phyloP scores from a whole-genome alignment of 1,140 invertebrate species.

The Apocrypta bakeri region DNA sequence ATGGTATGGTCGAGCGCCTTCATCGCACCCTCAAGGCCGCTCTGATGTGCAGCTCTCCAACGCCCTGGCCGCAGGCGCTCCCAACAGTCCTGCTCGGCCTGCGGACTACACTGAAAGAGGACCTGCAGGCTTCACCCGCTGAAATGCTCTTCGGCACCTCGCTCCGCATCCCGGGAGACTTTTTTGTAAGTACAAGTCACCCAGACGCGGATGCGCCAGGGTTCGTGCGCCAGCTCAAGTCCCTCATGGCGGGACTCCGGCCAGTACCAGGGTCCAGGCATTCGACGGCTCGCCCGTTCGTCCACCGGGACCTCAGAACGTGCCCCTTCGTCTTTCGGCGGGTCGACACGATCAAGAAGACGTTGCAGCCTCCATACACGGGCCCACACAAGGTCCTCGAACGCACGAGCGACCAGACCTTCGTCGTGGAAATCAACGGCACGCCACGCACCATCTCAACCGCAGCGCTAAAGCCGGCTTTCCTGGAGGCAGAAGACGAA shows the following conservation, averaged over 20 bases:
- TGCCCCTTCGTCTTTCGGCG: constrained; percentile 14
- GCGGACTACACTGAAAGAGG: constrained; percentile 33
- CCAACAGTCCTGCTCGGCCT: too few relatives aligned
- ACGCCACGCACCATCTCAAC: not conserved
- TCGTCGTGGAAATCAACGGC: not conserved
- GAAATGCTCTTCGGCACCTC: constrained; percentile 59
- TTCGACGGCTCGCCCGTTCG: constrained; percentile 34
- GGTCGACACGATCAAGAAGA: not conserved
- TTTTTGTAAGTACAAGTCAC: not conserved
- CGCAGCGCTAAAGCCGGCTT: not conserved
- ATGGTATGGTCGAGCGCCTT: constrained; percentile 62
- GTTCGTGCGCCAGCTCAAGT: not conserved
- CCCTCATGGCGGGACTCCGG: too few relatives aligned
- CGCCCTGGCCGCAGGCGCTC: constrained; percentile 56
- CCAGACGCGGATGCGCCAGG: not conserved
- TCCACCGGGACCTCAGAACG: not conserved
- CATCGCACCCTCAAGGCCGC: constrained; percentile 62
- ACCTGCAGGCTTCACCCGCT: constrained; percentile 53
- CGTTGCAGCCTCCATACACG: not conserved
- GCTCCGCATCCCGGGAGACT: constrained; percentile 55
- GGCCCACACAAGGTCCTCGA: not conserved
- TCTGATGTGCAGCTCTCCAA: constrained; percentile 55
- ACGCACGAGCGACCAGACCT: not conserved
- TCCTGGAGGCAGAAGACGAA: too few relatives aligned
- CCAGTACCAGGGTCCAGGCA: not conserved